Conservation (phyloP, 2,113 vertebrate genomes). For the Apus apus region DNA sequence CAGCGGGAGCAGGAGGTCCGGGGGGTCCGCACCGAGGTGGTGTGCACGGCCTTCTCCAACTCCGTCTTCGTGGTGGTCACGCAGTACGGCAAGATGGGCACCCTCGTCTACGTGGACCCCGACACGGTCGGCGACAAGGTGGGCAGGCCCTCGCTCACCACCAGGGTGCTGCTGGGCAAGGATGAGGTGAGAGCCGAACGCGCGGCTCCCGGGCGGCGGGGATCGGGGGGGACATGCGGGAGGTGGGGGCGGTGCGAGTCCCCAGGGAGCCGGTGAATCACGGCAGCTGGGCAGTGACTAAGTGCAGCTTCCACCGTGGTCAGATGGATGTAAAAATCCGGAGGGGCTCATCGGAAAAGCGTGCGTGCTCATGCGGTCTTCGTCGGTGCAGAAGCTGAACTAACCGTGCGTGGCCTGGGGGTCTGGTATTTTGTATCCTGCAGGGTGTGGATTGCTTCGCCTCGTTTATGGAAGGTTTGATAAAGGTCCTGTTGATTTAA, state of each 20-base stretch:
- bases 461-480: background rate
- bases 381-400: background rate
- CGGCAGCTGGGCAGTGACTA: background rate
- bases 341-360: background rate
- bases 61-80: conserved; percentile 91
- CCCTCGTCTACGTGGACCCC: conserved; percentile 88
- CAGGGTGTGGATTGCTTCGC: background rate
- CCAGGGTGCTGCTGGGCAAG: conserved; percentile 91
- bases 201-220: background rate
- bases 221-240: background rate
- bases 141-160: conserved; percentile 82
- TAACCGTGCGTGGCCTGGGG: background rate
- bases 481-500: conserved; percentile 2
- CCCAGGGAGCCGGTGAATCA: background rate
- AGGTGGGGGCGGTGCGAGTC: background rate
- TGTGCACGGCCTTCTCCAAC: conserved; percentile 93
- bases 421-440: background rate
- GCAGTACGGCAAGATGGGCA: conserved; percentile 94
- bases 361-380: background rate
- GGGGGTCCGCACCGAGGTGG: conserved; percentile 88
- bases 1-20: conserved; percentile 82
- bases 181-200: conserved; percentile 84
- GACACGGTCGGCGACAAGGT: conserved; percentile 79
- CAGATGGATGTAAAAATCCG: background rate
- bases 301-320: background rate